These are phyloP conservation scores for Cyrtonyx montezumae DNA, from an alignment of 2,113 vertebrate genomes.

Conservation along the genomic window DNA sequence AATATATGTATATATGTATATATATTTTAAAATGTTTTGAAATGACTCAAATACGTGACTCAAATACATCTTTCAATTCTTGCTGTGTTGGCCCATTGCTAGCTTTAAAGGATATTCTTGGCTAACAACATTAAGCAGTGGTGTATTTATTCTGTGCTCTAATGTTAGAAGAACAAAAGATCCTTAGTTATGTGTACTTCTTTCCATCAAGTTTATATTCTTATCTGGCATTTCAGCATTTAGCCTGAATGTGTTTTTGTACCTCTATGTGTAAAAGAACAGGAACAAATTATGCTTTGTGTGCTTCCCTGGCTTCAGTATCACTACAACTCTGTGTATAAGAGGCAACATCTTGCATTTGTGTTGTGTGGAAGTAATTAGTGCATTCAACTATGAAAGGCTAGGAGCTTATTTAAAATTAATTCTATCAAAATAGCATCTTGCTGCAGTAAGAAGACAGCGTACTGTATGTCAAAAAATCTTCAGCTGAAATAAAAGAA, in stretches of 20 bases:
- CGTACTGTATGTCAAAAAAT: background rate
- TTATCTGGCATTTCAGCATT: background rate
- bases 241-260: background rate
- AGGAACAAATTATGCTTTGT: background rate
- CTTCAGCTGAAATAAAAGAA: background rate
- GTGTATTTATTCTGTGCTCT: background rate
- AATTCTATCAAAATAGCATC: constrained; percentile 47
- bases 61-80: background rate
- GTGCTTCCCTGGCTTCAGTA: background rate
- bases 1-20: too few species aligned
- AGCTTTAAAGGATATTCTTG: background rate
- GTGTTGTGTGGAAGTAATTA: constrained; percentile 56
- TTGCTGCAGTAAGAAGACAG: constrained; percentile 19
- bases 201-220: background rate
- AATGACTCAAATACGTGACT: background rate
- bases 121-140: background rate
- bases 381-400: constrained; percentile 45
- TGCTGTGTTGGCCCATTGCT: background rate
- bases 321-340: background rate
- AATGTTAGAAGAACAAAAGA: background rate
- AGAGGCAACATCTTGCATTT: background rate
- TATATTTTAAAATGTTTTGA: background rate
- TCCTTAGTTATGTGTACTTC: background rate
- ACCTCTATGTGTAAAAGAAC: background rate
- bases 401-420: constrained; percentile 65